phyloP scores from a whole-genome alignment of 1,140 invertebrate species.

The Rhopalosiphum maidis region DNA sequence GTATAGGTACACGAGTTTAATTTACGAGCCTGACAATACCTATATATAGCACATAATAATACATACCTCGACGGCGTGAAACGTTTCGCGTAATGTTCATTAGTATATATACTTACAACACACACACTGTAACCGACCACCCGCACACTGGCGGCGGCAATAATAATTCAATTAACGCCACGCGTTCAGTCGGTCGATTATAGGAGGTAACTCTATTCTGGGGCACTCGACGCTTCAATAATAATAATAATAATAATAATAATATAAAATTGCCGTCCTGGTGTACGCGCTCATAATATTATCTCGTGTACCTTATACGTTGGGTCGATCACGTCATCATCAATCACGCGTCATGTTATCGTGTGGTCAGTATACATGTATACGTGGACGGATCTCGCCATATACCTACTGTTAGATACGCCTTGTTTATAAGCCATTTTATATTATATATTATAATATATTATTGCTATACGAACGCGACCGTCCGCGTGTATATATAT shows the following conservation, averaged over 20 bases:
- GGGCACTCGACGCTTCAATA: neutral
- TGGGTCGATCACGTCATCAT: neutral
- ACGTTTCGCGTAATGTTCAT: neutral
- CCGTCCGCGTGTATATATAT: too few species aligned
- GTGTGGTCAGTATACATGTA: neutral
- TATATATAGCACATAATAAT: neutral
- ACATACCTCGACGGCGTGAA: neutral
- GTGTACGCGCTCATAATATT: neutral
- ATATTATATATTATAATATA: neutral
- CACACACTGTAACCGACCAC: neutral
- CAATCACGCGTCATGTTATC: neutral
- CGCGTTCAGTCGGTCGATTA: too few species aligned
- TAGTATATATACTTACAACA: neutral
- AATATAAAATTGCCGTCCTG: neutral
- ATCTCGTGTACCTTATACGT: neutral
- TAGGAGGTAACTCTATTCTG: neutral
- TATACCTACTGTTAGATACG: neutral
- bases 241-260: neutral
- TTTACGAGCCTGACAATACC: neutral
- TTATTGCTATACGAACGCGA: neutral
- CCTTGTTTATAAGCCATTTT: neutral
- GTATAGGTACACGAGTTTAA: neutral
- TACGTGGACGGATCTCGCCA: neutral
- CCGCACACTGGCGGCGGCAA: neutral
- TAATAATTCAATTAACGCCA: constrained; percentile 12